These are phyloP conservation scores for Nycticryphes semicollaris DNA, from an alignment of 2,113 vertebrate genomes.

Conservation along the genomic window DNA sequence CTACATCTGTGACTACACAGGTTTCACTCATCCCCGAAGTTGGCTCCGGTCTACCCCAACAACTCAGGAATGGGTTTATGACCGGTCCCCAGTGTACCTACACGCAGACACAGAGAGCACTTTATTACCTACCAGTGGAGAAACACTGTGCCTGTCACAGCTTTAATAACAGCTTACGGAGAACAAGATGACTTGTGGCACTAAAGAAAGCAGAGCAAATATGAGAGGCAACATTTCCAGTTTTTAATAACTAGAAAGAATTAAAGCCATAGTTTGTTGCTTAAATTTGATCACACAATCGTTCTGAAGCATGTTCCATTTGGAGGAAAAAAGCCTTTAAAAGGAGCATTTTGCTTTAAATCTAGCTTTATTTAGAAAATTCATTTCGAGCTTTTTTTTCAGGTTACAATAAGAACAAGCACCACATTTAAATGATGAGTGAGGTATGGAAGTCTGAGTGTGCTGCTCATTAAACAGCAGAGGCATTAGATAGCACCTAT, in stretches of 20 bases:
- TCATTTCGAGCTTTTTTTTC: constrained; percentile 22
- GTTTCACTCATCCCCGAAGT: neutral
- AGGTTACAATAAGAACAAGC: neutral
- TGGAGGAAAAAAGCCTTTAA: neutral
- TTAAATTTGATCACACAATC: neutral
- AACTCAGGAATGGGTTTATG: neutral
- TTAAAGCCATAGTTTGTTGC: neutral
- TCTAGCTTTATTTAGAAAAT: constrained; percentile 49
- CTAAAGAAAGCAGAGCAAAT: neutral
- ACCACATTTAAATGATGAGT: constrained; percentile 20
- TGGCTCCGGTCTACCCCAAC: neutral
- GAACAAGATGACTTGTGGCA: neutral
- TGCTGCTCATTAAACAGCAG: constrained; percentile 59
- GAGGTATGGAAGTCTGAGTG: constrained; percentile 18
- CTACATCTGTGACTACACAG: neutral
- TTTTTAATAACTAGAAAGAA: neutral
- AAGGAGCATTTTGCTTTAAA: neutral
- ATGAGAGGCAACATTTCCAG: neutral
- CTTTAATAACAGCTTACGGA: neutral
- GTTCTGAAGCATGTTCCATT: neutral
- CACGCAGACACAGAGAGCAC: neutral
- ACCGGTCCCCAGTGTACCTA: neutral
- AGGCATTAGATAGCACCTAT: constrained; percentile 36
- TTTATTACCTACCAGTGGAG: neutral
- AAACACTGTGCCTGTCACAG: neutral